Evolutionary conservation across 2,797 vertebrate genomes (phyloP), one percentile per base, ranked within the genome.

Genomic region (Enteromius viviparus): DNA sequence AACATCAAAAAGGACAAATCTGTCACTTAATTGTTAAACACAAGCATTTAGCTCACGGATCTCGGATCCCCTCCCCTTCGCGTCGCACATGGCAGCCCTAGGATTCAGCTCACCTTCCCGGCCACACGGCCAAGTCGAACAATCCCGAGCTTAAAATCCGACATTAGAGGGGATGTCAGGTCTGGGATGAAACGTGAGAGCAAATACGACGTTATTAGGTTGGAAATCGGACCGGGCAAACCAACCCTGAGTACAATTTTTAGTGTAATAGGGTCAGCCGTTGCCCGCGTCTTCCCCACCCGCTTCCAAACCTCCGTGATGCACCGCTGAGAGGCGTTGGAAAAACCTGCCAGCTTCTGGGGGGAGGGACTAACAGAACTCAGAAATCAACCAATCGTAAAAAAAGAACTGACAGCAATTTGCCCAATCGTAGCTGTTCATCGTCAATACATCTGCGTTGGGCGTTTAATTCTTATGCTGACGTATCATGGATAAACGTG

Each of bases 111-210:
- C 95, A 99, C 97, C 97, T 98, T 99, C 92, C 97, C 97, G 92
- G 97, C 97, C 96, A 98, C 97, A 94, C 97, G 97, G 94, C 97
- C 97, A 92, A 99, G 97, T 91, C 97, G 96, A 85, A 99, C 97
- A 92, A 98, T 98, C 87, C 97, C 97, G 81, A 99, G 94, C 94
- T 98, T 98, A 94, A 98, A 98, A 93, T 98, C 97, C 92, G 97
- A 98, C 97, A 99, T 99, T 94, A 93, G 93, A 91, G 90, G 87
- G 87, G 86, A 88, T 86, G 89, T 83, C 80, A 60, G 86, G 85
- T 81, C 76, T 87, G 70, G 80, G 75, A 62, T 58, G 86, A 88
- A 84, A 88, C 83, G 88, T 49, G 72, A 80, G 82, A 88, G 88
- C 88, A 80, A 90, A 85, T 84, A 45, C 66, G 77, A 62, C 51